Conservation (phyloP, 2,888 invertebrate species). For the Gasteruption jaculator region DNA sequence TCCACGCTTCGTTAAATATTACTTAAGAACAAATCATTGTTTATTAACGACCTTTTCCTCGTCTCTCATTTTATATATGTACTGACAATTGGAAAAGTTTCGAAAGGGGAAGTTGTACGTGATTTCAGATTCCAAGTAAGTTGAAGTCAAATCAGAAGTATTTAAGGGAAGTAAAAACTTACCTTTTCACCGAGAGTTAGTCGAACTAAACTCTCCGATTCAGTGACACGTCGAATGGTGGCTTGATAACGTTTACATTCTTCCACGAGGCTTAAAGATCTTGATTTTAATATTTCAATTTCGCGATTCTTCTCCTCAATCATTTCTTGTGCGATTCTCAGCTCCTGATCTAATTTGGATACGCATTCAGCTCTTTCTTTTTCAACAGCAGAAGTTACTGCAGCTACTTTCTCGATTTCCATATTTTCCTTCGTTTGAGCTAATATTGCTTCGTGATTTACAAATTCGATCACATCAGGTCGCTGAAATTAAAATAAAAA, state of each 20-base stretch:
- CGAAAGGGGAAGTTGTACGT: too few relatives aligned
- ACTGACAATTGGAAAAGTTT: too few relatives aligned
- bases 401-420: slow-evolving; percentile 59
- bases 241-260: slow-evolving; percentile 66
- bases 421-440: slow-evolving; percentile 66
- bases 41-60: too few relatives aligned
- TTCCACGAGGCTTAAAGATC: slow-evolving; percentile 59
- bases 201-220: slow-evolving; percentile 60
- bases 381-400: slow-evolving; percentile 56
- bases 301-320: slow-evolving; percentile 54
- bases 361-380: slow-evolving; percentile 57
- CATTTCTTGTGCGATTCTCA: slow-evolving; percentile 49
- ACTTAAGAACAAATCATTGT: too few relatives aligned
- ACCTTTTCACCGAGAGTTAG: slow-evolving; percentile 52
- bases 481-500: slow-evolving; percentile 42
- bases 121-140: too few relatives aligned
- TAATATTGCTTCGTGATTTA: slow-evolving; percentile 64
- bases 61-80: too few relatives aligned
- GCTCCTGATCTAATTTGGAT: slow-evolving; percentile 50
- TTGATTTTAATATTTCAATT: slow-evolving; percentile 44
- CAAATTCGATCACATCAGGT: slow-evolving; percentile 61
- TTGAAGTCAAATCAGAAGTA: background rate
- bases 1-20: too few relatives aligned
- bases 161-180: slow-evolving; percentile 1
- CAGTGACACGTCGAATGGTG: slow-evolving; percentile 65